These are phyloP conservation scores for Trinectes maculatus DNA, from an alignment of 2,113 vertebrate species.

Conservation along the genomic window DNA sequence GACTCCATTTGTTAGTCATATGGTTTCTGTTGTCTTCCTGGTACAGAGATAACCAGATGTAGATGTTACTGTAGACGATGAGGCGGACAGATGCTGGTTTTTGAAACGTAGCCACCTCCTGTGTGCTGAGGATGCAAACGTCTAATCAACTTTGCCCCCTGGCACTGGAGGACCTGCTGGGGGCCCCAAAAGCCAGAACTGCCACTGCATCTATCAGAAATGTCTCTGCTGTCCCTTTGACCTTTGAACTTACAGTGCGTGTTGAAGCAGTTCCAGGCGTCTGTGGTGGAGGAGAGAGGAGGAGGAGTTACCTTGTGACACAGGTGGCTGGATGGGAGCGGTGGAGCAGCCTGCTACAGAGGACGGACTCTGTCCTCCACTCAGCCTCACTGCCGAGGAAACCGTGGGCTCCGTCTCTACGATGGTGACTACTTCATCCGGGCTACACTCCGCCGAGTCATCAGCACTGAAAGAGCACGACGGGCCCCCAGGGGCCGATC, in stretches of 20 bases:
- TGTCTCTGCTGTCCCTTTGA: no score
- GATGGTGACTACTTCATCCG: conserved; percentile 58
- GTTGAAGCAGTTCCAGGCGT: neutral
- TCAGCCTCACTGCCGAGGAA: conserved; percentile 5
- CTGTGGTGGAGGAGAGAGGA: neutral
- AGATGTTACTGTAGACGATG: no score
- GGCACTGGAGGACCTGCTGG: no score
- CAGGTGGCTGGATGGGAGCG: neutral
- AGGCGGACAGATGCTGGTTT: no score
- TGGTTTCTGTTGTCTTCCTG: no score
- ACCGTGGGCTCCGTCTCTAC: conserved; percentile 37
- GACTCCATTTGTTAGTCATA: no score
- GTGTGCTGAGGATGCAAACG: no score
- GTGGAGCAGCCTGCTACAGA: neutral
- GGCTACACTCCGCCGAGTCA: conserved; percentile 40
- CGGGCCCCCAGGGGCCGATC: conserved; percentile 10
- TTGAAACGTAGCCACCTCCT: no score
- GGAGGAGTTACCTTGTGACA: conserved; percentile 31
- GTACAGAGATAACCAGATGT: no score
- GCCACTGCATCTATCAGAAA: no score
- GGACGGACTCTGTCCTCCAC: conserved; percentile 20
- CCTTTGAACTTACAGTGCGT: neutral
- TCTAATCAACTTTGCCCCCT: no score
- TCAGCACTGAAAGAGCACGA: conserved; percentile 53
- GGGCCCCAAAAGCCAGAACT: no score